Conservation (phyloP, 2,888 invertebrate species). For the Heteropelma amictum region DNA sequence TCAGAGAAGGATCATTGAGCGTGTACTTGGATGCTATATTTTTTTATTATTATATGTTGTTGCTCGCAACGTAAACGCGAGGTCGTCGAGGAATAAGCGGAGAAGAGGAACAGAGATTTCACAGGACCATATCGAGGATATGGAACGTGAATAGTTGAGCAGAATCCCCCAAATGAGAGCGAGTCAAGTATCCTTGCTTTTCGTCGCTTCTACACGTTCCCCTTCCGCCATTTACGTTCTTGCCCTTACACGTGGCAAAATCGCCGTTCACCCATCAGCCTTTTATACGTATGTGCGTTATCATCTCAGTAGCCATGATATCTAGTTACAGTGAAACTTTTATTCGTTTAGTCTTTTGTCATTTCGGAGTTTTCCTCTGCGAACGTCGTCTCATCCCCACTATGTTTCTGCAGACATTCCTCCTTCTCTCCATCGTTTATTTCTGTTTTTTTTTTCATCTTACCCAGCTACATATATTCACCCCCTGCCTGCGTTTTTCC, state of each 20-base stretch:
- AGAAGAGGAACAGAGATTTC: conserved; percentile 12
- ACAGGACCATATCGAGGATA: conserved; percentile 42
- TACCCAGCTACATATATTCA: too few species aligned
- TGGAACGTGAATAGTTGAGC: conserved; percentile 35
- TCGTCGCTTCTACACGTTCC: neutral
- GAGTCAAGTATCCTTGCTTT: conserved; percentile 31
- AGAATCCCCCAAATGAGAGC: conserved; percentile 11
- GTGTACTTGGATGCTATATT: too few species aligned
- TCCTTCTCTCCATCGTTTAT: too few species aligned
- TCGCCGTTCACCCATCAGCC: conserved; percentile 3
- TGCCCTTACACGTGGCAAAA: conserved; percentile 43
- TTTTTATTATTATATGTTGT: conserved; percentile 70
- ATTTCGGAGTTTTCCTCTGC: too few species aligned
- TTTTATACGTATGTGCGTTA: neutral
- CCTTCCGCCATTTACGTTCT: conserved; percentile 18
- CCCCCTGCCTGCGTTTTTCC: too few species aligned
- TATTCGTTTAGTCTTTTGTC: too few species aligned
- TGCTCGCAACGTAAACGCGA: conserved; percentile 64
- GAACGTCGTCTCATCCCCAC: too few species aligned
- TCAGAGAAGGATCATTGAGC: too few species aligned
- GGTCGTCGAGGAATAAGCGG: conserved; percentile 56
- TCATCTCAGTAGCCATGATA: too few species aligned
- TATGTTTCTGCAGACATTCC: too few species aligned
- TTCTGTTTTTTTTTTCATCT: too few species aligned
- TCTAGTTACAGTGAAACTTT: too few species aligned